These are phyloP conservation scores for Phrynocephalus forsythii DNA, from an alignment of 2,797 vertebrate species.

Conservation along the genomic window DNA sequence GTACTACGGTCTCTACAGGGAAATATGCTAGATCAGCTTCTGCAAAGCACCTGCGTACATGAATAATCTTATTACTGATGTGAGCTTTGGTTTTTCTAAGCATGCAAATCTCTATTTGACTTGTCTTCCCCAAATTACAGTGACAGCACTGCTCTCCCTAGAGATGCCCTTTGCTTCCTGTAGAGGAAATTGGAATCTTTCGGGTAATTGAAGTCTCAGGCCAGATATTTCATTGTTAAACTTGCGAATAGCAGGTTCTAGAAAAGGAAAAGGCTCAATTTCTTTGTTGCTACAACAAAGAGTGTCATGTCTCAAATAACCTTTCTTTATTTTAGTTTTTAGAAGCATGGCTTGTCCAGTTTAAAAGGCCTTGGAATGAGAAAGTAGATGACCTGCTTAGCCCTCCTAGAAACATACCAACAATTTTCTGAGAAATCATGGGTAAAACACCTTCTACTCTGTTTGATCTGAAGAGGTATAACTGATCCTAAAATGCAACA, in stretches of 20 bases:
- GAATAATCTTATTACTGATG: neutral
- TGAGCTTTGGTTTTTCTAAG: neutral
- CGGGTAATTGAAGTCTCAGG: accelerated
- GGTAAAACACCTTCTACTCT: neutral
- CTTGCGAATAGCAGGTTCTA: neutral
- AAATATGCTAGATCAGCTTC: neutral
- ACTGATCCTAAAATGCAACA: neutral
- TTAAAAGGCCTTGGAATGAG: slow-evolving; percentile 3
- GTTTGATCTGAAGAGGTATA: neutral
- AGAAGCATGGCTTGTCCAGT: slow-evolving; percentile 6
- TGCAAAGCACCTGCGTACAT: no score
- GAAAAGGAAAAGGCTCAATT: slow-evolving; percentile 7
- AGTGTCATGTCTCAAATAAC: neutral
- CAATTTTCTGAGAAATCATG: neutral
- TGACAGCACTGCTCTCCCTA: no score
- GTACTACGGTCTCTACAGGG: neutral
- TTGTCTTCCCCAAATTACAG: neutral
- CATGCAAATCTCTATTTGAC: neutral
- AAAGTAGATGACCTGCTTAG: neutral
- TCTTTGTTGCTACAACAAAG: neutral
- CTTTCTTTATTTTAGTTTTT: neutral
- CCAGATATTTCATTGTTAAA: neutral
- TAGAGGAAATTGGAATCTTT: neutral
- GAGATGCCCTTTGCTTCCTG: neutral
- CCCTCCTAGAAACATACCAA: neutral